phyloP scores from a whole-genome alignment of 2,113 vertebrate genomes.

The Centropus bengalensis region DNA sequence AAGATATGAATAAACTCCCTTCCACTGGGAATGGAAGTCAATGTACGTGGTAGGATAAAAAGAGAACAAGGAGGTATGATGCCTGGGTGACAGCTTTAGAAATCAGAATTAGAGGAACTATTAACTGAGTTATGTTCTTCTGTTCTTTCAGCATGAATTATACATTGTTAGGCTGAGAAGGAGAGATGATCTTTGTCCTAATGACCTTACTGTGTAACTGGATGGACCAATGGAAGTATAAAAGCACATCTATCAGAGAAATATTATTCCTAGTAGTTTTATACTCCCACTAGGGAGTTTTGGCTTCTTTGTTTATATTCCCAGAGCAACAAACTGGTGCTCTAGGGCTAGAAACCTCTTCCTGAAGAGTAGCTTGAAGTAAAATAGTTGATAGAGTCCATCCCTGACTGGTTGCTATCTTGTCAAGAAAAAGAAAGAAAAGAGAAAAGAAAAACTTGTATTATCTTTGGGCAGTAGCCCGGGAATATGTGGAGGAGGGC shows the following conservation, averaged over 20 bases:
- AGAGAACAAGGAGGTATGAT: background rate
- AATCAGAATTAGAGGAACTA: background rate
- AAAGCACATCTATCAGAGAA: background rate
- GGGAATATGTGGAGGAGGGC: constrained; percentile 19
- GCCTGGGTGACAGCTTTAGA: background rate
- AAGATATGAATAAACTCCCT: background rate
- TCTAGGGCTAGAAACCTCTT: background rate
- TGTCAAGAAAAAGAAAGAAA: background rate
- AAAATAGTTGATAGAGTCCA: background rate
- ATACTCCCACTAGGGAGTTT: background rate
- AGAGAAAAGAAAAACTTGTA: background rate
- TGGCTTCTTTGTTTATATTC: background rate
- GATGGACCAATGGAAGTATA: background rate
- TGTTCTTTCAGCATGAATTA: background rate
- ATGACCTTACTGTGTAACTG: background rate
- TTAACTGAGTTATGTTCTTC: background rate
- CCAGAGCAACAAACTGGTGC: background rate
- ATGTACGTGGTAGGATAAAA: background rate
- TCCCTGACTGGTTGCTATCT: background rate
- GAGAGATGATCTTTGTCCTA: background rate
- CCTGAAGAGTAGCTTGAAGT: background rate
- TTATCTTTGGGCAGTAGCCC: constrained; percentile 18
- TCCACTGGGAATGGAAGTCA: background rate
- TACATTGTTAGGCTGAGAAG: background rate
- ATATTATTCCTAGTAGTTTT: background rate